These are phyloP conservation scores for Ageneiosus marmoratus DNA, from an alignment of 2,113 vertebrate genomes.

Conservation along the genomic window DNA sequence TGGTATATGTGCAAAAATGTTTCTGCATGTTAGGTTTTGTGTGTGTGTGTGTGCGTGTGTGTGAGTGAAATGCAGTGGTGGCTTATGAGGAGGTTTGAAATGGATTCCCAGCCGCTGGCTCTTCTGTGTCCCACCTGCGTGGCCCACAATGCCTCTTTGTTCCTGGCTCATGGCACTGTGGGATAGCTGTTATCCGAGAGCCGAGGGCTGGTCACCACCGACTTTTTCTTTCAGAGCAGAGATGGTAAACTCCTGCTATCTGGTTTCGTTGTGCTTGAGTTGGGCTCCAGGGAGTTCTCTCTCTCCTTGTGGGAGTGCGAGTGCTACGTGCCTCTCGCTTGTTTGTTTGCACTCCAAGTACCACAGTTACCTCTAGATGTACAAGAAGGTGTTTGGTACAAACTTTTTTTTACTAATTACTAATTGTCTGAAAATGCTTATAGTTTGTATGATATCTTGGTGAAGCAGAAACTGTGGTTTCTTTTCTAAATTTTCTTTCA, in stretches of 20 bases:
- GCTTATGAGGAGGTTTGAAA: slow-evolving; percentile 56
- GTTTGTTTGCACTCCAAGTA: slow-evolving; percentile 28
- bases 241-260: slow-evolving; percentile 55
- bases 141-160: slow-evolving; percentile 73
- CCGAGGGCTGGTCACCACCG: slow-evolving; percentile 61
- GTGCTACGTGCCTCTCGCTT: slow-evolving; percentile 33
- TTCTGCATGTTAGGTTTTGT: slow-evolving; percentile 15
- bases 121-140: slow-evolving; percentile 67
- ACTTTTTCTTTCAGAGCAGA: slow-evolving; percentile 54
- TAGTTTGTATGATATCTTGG: neutral
- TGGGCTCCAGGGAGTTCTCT: slow-evolving; percentile 38
- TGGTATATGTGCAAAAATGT: slow-evolving; percentile 24
- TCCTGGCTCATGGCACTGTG: slow-evolving; percentile 57
- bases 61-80: slow-evolving; percentile 10
- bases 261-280: slow-evolving; percentile 42
- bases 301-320: slow-evolving; percentile 21
- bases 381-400: neutral
- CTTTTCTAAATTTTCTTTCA: neutral
- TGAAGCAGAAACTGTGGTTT: neutral
- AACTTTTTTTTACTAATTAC: neutral
- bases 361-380: slow-evolving; percentile 6
- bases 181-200: slow-evolving; percentile 72
- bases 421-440: neutral
- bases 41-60: neutral
- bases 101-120: slow-evolving; percentile 52